Evolutionary conservation across 1,140 invertebrate genomes (phyloP).

Genomic region (Leptonema lineaticorne): DNA sequence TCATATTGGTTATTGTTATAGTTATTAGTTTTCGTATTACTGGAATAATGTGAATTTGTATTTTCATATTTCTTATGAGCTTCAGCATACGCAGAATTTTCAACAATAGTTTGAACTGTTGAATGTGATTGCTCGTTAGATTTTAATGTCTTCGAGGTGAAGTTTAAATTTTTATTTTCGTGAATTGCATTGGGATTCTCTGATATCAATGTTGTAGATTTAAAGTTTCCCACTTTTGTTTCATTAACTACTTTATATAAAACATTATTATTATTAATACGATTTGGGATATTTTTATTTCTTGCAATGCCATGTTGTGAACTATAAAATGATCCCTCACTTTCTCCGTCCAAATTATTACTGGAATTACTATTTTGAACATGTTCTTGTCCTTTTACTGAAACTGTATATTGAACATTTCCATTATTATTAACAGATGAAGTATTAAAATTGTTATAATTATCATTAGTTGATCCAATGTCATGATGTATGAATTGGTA

Average conservation of each 20-base stretch:
- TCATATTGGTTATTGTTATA: neutral
- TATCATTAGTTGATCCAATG: neutral
- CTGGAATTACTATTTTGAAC: too few species aligned
- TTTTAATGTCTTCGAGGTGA: neutral
- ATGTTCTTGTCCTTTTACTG: neutral
- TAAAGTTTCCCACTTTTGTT: neutral
- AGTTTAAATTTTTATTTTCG: neutral
- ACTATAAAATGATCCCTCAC: constrained; percentile 9
- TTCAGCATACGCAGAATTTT: neutral
- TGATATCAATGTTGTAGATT: neutral
- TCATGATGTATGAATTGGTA: neutral
- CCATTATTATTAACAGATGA: neutral
- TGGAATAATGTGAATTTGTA: neutral
- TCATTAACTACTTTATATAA: neutral
- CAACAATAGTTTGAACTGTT: constrained; percentile 4
- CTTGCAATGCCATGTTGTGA: neutral
- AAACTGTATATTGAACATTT: neutral
- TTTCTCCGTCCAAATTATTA: neutral
- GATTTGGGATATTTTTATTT: neutral
- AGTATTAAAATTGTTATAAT: neutral
- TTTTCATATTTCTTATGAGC: neutral
- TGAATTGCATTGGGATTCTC: neutral
- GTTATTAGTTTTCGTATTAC: neutral
- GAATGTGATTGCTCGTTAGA: neutral
- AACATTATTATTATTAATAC: neutral